Conservation (phyloP, 2,113 vertebrate genomes). For the Crotalus viridis region DNA sequence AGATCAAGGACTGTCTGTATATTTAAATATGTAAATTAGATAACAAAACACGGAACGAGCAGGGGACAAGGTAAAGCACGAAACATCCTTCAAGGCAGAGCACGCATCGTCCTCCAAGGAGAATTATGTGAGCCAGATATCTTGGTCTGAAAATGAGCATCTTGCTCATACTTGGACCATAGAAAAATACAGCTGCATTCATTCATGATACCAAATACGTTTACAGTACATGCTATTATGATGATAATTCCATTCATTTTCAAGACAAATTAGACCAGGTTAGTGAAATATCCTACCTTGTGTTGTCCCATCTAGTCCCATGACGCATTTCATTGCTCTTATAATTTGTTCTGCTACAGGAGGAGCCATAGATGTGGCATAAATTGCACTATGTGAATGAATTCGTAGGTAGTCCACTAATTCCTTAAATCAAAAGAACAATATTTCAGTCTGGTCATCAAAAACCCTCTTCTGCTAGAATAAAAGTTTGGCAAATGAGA, state of each 20-base stretch:
- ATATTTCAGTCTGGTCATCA: conserved; percentile 47
- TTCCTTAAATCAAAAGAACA: conserved; percentile 73
- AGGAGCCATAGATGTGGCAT: conserved; percentile 84
- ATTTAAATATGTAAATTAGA: neutral
- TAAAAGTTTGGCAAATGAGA: neutral
- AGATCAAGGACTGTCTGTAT: neutral
- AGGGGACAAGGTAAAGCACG: neutral
- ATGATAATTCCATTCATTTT: neutral
- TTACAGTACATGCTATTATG: neutral
- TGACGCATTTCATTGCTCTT: conserved; percentile 84
- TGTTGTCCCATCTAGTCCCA: conserved; percentile 81
- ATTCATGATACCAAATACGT: neutral
- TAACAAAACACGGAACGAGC: neutral
- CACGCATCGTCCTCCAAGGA: neutral
- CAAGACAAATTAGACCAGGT: neutral
- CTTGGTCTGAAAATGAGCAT: neutral
- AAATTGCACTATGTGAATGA: conserved; percentile 86
- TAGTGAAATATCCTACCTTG: conserved; percentile 76
- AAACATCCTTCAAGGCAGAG: neutral
- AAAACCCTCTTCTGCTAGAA: conserved; percentile 17
- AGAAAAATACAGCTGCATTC: neutral
- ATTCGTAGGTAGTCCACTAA: conserved; percentile 86
- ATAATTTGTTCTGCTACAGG: conserved; percentile 83
- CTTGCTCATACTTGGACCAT: neutral
- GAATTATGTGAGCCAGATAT: neutral